phyloP scores from a whole-genome alignment of 2,888 invertebrate species.

The Lamproptera curius region DNA sequence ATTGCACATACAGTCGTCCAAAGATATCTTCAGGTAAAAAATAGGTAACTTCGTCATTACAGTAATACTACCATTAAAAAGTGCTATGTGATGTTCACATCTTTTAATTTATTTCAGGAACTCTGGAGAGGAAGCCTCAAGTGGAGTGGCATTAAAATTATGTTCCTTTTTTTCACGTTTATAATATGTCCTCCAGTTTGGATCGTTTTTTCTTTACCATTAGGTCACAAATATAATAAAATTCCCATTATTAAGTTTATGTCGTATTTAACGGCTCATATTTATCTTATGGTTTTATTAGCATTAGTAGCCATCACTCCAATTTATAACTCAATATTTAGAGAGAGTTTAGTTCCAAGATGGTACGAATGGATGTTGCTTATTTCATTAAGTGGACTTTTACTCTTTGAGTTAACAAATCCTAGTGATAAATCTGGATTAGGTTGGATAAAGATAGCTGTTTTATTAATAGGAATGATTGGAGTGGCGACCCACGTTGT shows the following conservation, averaged over 20 bases:
- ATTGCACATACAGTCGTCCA: conserved; percentile 98
- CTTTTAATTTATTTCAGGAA: conserved; percentile 81
- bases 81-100: conserved; percentile 18
- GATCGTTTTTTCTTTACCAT: conserved; percentile 95
- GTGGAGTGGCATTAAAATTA: conserved; percentile 97
- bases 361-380: conserved; percentile 98
- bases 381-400: conserved; percentile 95
- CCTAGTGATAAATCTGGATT: conserved; percentile 98
- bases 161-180: conserved; percentile 94
- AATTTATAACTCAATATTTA: conserved; percentile 87
- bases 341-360: conserved; percentile 89
- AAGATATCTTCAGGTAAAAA: conserved; percentile 93
- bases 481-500: conserved; percentile 94
- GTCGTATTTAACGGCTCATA: conserved; percentile 99
- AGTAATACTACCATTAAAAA: conserved; percentile 24
- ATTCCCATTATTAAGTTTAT: conserved; percentile 99
- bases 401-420: conserved; percentile 97
- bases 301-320: conserved; percentile 94
- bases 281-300: conserved; percentile 96
- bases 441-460: conserved; percentile 95
- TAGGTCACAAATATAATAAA: conserved; percentile 97
- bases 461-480: conserved; percentile 91
- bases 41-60: conserved; percentile 68
- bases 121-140: conserved; percentile 98
- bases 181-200: conserved; percentile 97